These are phyloP conservation scores for Ammospiza caudacuta DNA, from an alignment of 2,113 vertebrate genomes.

Conservation along the genomic window DNA sequence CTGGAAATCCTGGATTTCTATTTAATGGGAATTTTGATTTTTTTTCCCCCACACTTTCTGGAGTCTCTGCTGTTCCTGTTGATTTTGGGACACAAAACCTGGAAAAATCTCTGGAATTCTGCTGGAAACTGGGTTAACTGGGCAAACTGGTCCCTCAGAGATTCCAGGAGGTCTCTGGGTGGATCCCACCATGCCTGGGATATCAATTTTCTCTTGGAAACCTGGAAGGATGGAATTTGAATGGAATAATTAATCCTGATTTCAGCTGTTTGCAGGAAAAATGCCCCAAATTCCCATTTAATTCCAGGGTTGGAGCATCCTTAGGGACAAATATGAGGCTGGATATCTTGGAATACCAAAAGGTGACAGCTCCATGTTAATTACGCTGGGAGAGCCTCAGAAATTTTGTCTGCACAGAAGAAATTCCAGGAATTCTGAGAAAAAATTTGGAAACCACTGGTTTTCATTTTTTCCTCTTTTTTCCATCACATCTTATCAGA, in stretches of 20 bases:
- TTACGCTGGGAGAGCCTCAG: rapidly evolving
- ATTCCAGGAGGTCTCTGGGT: not conserved
- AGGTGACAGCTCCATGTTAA: not conserved
- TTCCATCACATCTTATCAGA: not conserved
- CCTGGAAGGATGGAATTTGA: rapidly evolving
- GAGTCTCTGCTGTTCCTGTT: not conserved
- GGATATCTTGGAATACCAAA: not conserved
- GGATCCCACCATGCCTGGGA: not conserved
- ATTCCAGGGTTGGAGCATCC: not conserved
- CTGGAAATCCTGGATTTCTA: not conserved
- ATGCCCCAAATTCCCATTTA: not conserved
- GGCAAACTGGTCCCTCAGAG: not conserved
- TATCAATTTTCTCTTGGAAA: not conserved
- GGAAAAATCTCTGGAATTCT: not conserved
- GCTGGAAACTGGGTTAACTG: not conserved
- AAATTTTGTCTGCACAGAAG: not conserved
- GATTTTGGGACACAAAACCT: not conserved
- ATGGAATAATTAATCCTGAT: not conserved
- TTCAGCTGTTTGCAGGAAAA: not conserved
- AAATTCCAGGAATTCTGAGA: not conserved
- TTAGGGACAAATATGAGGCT: not conserved
- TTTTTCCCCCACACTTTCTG: rapidly evolving
- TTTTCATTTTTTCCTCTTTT: not conserved
- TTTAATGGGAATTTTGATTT: not conserved
- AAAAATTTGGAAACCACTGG: not conserved